Base-by-base conservation (phyloP, 2,888 invertebrate species). In the Pimpla rufipes region DNA sequence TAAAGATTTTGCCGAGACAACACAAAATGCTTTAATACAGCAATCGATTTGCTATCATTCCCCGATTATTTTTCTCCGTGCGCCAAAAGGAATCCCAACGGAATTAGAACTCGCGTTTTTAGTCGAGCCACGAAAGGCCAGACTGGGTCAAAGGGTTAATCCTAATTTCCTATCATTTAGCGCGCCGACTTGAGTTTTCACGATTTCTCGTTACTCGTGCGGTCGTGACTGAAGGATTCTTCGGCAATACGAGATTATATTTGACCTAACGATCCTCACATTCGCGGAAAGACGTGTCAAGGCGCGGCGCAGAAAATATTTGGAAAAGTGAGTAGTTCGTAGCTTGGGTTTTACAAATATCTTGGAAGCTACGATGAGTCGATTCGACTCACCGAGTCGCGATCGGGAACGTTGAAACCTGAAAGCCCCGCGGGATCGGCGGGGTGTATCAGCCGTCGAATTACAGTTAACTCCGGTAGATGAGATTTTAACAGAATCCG, bases 401-500 rank as follows among this genome's bases (percentile, higher is more conserved):
- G 35, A 29, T 55, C 10, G n/a, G n/a, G 18, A 68, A 64, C 11
- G 13, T 76, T 68, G 42, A 79, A 83, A 45, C 45, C 50, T 67
- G 52, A 57, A 37, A 67, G 52, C 42, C 70, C 52, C 16, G 18
- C 18, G 45, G 10, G n/a, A 76, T 67, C 62, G 66, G 45, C 73
- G 59, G 35, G 59, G 42, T 68, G 35, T 76, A 73, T 79, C 73
- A 68, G 42, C 59, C 73, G 66, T 77, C 62, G 62, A 55, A 71
- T 73, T 79, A 83, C 79, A 77, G 83, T 83, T 83, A 83, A 76
- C 16, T 83, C 45, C 73, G 67, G 79, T 77, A 83, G 73, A 83
- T 77, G 83, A 79, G 83, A 83, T 83, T 79, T 83, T 79, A 79
- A 76, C 76, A 83, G 83, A 83, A 78, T 85, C 64, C 78, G 76